Conservation (phyloP, 2,113 vertebrate species). For the Myotis lucifugus region DNA sequence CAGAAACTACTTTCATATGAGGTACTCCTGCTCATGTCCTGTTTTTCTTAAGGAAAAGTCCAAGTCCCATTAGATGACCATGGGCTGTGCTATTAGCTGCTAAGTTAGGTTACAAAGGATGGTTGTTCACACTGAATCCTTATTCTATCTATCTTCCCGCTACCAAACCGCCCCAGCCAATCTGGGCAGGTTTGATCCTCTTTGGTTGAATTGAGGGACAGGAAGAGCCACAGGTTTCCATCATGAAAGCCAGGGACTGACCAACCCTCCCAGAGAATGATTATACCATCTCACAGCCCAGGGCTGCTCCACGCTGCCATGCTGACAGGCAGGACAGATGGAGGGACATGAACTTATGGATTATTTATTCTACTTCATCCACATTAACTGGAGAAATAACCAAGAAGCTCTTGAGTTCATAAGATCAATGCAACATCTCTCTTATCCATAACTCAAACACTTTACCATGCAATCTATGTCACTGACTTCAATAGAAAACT, state of each 20-base stretch:
- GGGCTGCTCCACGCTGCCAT: not conserved
- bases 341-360: not conserved
- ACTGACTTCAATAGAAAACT: not conserved
- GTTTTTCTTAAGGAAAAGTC: not conserved
- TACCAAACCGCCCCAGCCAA: not conserved
- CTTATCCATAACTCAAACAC: not conserved
- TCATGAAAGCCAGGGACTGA: not conserved
- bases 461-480: not conserved
- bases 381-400: not conserved
- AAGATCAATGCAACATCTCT: not conserved
- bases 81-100: not conserved
- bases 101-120: not conserved
- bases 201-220: not conserved
- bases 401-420: not conserved
- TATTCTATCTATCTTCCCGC: not conserved
- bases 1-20: not conserved
- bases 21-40: not conserved
- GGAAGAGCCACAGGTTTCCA: not conserved
- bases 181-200: not conserved
- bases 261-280: not conserved
- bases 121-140: not conserved
- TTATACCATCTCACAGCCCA: not conserved
- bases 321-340: not conserved
- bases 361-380: not conserved
- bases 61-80: not conserved